Evolutionary conservation across 2,113 vertebrate genomes (phyloP), one percentile per base, ranked within the genome.

Genomic region (Pan troglodytes): DNA sequence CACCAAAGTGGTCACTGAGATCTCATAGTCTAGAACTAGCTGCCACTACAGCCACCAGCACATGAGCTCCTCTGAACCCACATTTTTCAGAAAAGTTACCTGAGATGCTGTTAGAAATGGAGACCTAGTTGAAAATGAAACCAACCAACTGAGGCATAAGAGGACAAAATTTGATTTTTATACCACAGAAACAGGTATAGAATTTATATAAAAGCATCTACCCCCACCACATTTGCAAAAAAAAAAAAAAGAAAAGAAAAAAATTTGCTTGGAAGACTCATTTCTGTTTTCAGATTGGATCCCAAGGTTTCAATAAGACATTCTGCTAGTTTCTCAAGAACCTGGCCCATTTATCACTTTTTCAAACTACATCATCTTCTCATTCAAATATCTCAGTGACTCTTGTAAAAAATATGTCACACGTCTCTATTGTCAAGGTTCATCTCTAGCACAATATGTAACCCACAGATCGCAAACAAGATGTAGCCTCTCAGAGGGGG

Each of bases 251-350:
- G 8, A 20, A 40, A 50, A 16, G 14, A 20, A 40, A 43, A n/a
- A 22, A 9, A 27, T 17, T n/a, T 38, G 38, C 67, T 17, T 78
- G 50, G 14, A 38, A 93, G 83, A 64, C 16, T 88, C 52, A 23
- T 32, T 94, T 48, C 50, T 80, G 32, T 27, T 72, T 96, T 64
- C 40, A 52, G 50, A 45, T 78, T 20, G 75, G 23, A 84, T 27
- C n/a, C 88, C 52, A 57, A 52, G 43, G 72, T 73, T 57, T 92
- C 81, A 12, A 1, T 8, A 78, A 61, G 48, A 55, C 3, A 0
- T 50, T 82, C 94, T 17, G 50, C 59, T 93, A 68, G 87, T 78
- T 90, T 90, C 68, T 82, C 55, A 81, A 96, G 90, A 91, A 88
- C 67, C 59, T 73, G 87, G 75, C 38, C 94, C 92, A 75, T 61